Evolutionary conservation across 1,140 invertebrate species (phyloP), one percentile per base, ranked within the genome.

Genomic region (Archegozetes longisetosus): DNA sequence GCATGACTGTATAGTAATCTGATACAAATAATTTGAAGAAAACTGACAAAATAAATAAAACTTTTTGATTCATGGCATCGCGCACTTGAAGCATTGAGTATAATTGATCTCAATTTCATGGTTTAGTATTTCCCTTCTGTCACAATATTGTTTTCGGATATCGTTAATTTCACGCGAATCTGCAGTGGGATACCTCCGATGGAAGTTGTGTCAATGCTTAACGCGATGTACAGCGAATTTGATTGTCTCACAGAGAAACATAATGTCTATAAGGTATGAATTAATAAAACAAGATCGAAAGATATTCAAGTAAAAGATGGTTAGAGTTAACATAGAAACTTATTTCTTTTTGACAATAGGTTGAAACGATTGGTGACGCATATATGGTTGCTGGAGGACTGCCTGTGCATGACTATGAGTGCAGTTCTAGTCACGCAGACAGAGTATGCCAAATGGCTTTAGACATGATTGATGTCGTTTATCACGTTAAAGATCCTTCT

Each of bases 321-420:
- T 14, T 3, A 60, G 4, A 20, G 3, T 28, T 58, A 46, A 20
- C 24, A 23, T 56, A 9, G 23, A 12, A 12, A 23, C 27, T 58
- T 58, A n/a, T 58, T 2, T 6, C 20, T 13, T 58, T 13, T 9
- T 58, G 9, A 9, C 6, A 12, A 14, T 25, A 77, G 71, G 92
- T 93, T 48, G 92, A 96, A 75, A 96, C 92, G 3, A 96, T 96
- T 64, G 92, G 92, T 0, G 93, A 98, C 71, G 92, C 92, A 2
- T 97, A 98, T 72, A 95, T 98, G 79, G 80, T 82, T 13, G 79
- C 80, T 4, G 79, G 77, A 12, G 80, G 80, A 26, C 68, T 83
- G 13, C 81, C 80, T 0, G 66, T 73, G 6, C 65, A 73, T 29
- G 78, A 79, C 64, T 78, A 76, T 4, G 68, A 73, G 26, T 68